Evolutionary conservation across 2,113 vertebrate species (phyloP).

Genomic region (Ifrita kowaldi): DNA sequence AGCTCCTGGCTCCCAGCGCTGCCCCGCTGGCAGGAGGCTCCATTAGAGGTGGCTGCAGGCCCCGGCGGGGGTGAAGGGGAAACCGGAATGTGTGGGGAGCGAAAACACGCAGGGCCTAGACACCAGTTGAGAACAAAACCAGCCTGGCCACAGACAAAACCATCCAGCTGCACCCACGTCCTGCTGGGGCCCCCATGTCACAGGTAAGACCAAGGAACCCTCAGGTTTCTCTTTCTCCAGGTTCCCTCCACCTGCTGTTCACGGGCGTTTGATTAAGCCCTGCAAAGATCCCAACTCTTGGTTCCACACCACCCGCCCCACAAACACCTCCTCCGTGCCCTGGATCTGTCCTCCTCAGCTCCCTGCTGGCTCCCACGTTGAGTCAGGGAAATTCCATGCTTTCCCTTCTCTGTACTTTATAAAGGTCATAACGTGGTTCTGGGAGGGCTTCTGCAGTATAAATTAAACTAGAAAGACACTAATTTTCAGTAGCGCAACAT

Average conservation of each 20-base stretch:
- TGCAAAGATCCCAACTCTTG: background rate
- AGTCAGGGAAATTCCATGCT: background rate
- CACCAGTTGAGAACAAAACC: background rate
- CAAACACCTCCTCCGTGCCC: background rate
- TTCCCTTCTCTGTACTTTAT: background rate
- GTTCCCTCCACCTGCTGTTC: background rate
- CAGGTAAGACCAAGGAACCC: background rate
- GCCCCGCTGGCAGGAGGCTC: background rate
- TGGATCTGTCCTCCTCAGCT: background rate
- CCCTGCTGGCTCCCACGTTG: background rate
- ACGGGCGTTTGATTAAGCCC: background rate
- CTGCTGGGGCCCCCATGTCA: background rate
- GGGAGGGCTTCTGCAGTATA: background rate
- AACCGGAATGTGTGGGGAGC: accelerated
- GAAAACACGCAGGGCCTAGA: background rate
- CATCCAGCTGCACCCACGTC: background rate
- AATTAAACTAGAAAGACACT: background rate
- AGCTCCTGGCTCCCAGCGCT: accelerated
- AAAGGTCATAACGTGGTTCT: accelerated
- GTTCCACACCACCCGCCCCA: accelerated
- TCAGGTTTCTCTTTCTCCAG: background rate
- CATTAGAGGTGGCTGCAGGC: accelerated
- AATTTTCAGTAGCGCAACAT: accelerated
- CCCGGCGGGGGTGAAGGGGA: background rate
- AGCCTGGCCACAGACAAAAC: background rate